Conservation (phyloP, 2,797 vertebrate species). For the Nasua narica region DNA sequence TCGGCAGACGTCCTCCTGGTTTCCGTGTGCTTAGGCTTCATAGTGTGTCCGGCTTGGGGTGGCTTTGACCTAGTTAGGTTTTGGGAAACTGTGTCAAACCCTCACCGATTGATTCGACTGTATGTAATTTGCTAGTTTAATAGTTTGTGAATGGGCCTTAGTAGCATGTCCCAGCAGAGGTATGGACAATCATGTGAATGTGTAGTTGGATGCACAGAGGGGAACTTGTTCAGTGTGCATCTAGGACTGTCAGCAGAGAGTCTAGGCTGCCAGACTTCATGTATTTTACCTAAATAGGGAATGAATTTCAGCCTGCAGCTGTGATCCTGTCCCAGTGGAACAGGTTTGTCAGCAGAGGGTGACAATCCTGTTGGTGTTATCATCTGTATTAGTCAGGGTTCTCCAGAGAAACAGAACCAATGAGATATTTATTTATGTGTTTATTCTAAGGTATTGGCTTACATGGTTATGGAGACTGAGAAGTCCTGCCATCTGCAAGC, state of each 20-base stretch:
- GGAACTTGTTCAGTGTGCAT: neutral
- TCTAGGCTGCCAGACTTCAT: neutral
- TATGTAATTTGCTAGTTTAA: neutral
- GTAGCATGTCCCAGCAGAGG: neutral
- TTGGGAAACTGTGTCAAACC: neutral
- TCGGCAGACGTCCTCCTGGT: neutral
- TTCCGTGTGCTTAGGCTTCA: neutral
- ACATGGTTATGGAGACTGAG: neutral
- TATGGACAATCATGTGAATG: rapidly evolving
- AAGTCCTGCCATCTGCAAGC: neutral
- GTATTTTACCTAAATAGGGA: neutral
- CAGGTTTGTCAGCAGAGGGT: neutral
- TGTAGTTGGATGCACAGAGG: neutral
- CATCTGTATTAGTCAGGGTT: neutral
- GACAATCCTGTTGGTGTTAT: neutral
- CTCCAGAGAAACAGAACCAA: neutral
- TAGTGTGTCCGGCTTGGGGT: neutral
- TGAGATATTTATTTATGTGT: neutral
- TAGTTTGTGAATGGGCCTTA: neutral
- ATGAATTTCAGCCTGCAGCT: neutral
- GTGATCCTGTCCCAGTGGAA: neutral
- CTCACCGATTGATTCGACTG: neutral
- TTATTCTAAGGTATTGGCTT: neutral
- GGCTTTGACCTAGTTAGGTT: neutral
- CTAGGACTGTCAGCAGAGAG: neutral